phyloP scores from a whole-genome alignment of 2,797 vertebrate species.

The Gadopsis marmoratus region DNA sequence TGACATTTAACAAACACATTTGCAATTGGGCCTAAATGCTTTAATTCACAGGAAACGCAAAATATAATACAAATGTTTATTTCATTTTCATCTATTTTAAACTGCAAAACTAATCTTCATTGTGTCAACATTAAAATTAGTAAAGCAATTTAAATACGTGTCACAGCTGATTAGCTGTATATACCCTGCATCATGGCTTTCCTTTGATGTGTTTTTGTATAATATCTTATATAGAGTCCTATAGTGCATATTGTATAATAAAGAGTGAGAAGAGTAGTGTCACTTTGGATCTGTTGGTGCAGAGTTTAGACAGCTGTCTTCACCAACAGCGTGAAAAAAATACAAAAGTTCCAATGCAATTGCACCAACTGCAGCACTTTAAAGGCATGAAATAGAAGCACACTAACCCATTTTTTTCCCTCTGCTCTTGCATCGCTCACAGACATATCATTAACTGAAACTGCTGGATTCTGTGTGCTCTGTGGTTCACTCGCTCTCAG shows the following conservation, averaged over 20 bases:
- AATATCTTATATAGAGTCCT: not conserved
- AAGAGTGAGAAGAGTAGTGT: not conserved
- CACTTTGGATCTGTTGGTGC: slow-evolving; percentile 13
- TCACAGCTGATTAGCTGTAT: slow-evolving; percentile 3
- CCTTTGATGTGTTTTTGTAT: not conserved
- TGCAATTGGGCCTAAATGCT: not conserved
- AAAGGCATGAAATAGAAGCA: slow-evolving; percentile 35
- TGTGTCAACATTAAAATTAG: not conserved
- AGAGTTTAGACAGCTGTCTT: slow-evolving; percentile 19
- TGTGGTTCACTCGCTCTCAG: slow-evolving; percentile 42
- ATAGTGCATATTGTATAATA: not conserved
- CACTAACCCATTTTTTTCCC: slow-evolving; percentile 34
- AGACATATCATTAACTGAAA: slow-evolving; percentile 62
- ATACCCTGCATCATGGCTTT: not conserved
- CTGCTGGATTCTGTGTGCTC: slow-evolving; percentile 48
- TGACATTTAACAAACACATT: too few relatives aligned
- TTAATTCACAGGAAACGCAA: not conserved
- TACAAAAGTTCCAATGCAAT: slow-evolving; percentile 47
- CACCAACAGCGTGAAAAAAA: slow-evolving; percentile 30
- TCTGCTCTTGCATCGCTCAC: slow-evolving; percentile 31
- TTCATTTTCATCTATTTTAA: not conserved
- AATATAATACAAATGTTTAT: not conserved
- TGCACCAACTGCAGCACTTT: slow-evolving; percentile 41
- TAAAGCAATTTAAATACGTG: not conserved
- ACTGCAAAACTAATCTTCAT: not conserved